Evolutionary conservation across 2,888 invertebrate species (phyloP).

Genomic region (Hipparchia semele): DNA sequence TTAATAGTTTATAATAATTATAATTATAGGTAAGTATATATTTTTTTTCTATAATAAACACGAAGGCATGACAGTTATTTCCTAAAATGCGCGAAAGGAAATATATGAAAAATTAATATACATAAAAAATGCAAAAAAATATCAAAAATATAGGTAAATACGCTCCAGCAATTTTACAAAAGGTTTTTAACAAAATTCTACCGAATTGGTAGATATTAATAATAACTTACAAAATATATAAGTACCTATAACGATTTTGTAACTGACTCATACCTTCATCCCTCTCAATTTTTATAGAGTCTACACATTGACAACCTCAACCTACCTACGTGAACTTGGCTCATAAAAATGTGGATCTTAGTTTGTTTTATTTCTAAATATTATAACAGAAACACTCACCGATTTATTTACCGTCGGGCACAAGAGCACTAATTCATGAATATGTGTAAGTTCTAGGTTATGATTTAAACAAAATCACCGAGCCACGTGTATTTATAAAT

Average conservation of each 20-base stretch:
- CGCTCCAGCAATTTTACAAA: too few species aligned
- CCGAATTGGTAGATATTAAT: too few species aligned
- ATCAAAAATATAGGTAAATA: too few species aligned
- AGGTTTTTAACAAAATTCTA: too few species aligned
- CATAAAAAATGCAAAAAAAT: too few species aligned
- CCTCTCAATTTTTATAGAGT: not conserved
- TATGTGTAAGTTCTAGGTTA: conserved; percentile 47
- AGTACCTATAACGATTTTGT: not conserved
- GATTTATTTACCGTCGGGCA: conserved; percentile 24
- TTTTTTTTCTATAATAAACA: too few species aligned
- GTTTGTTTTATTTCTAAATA: not conserved
- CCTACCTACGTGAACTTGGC: not conserved
- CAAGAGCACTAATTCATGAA: conserved; percentile 34
- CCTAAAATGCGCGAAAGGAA: too few species aligned
- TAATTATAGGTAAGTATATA: too few species aligned
- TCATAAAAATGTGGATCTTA: not conserved
- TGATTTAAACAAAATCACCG: conserved; percentile 55
- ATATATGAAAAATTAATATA: too few species aligned
- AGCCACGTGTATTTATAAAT: conserved; percentile 72
- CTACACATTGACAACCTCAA: not conserved
- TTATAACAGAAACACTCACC: conserved; percentile 43
- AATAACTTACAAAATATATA: not conserved
- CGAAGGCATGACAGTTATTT: too few species aligned
- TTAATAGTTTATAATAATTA: too few species aligned
- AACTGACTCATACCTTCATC: not conserved